A percentile compares a stretch with the other conserved stretches of the same genome.
phyloP scores from a whole-genome alignment of 2,797 vertebrate genomes.

The Crypturellus tataupa region DNA sequence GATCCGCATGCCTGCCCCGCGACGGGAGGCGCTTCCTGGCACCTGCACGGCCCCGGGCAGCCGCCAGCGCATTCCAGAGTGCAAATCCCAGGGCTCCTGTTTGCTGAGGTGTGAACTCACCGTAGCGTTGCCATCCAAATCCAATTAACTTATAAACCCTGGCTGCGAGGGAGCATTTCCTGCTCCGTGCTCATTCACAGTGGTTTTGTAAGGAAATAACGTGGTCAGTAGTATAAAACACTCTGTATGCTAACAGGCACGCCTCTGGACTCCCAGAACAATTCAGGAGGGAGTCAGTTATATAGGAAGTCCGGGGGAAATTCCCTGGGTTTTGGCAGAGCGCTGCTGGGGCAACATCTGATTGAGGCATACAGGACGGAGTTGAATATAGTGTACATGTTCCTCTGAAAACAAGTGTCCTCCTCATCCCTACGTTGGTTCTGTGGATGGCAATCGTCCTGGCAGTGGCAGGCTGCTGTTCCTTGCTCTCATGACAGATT shows the following conservation, averaged over 20 bases:
- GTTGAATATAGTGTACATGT: not conserved
- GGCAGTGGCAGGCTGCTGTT: conserved; percentile 42
- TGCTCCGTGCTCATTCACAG: not conserved
- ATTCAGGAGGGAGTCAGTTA: not conserved
- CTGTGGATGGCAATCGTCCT: conserved; percentile 46
- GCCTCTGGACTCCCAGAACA: not conserved
- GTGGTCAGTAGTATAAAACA: not conserved
- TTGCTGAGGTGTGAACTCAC: conserved; percentile 47
- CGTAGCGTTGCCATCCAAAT: not conserved
- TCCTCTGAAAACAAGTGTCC: conserved; percentile 39
- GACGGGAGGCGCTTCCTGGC: conserved; percentile 2
- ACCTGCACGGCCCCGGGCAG: conserved; percentile 49
- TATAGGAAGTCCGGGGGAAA: conserved; percentile 1
- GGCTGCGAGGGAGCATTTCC: conserved; percentile 10
- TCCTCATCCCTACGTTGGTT: conserved; percentile 27
- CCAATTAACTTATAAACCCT: conserved; percentile 32
- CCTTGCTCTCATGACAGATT: conserved; percentile 37
- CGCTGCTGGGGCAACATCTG: not conserved
- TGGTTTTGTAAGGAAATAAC: conserved; percentile 17
- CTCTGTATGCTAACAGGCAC: not conserved
- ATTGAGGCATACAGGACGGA: not conserved
- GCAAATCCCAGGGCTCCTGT: conserved; percentile 49
- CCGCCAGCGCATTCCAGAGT: not conserved
- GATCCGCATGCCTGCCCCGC: not conserved
- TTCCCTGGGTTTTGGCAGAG: not conserved